These are phyloP conservation scores for Drosophila nikananu DNA, from an alignment of 1,140 invertebrate genomes.

Conservation along the genomic window DNA sequence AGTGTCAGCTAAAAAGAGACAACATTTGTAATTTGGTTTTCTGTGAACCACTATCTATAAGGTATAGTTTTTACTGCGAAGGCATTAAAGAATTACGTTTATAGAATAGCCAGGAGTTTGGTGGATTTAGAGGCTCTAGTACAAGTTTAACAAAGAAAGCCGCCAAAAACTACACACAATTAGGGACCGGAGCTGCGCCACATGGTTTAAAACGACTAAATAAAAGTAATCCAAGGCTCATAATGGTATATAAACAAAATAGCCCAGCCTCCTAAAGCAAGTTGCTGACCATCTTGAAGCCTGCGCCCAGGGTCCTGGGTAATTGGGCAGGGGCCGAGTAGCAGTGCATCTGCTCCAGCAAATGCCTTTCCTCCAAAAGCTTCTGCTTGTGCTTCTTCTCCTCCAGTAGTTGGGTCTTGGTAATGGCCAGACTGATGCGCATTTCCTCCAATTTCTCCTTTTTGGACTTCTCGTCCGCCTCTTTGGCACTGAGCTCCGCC, in stretches of 20 bases:
- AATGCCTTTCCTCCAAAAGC: slow-evolving; percentile 71
- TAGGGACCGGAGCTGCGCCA: no score
- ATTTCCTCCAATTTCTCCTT: slow-evolving; percentile 67
- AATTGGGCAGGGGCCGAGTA: slow-evolving; percentile 74
- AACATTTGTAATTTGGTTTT: neutral
- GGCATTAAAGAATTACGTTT: slow-evolving; percentile 7
- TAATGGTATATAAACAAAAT: no score
- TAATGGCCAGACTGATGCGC: slow-evolving; percentile 55
- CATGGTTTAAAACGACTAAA: no score
- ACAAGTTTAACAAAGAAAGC: no score
- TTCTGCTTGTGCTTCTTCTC: slow-evolving; percentile 84
- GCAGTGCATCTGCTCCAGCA: slow-evolving; percentile 80
- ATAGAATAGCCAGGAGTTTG: neutral
- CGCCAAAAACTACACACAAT: no score
- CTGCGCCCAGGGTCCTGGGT: slow-evolving; percentile 70
- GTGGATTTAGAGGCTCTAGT: neutral
- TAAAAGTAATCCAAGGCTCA: no score
- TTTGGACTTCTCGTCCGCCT: slow-evolving; percentile 70
- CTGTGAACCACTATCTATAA: neutral
- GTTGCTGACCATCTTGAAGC: slow-evolving; percentile 73
- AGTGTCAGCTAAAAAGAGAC: neutral
- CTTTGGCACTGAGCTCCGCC: slow-evolving; percentile 72
- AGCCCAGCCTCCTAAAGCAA: slow-evolving; percentile 36
- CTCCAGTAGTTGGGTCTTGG: slow-evolving; percentile 75
- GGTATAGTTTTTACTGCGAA: slow-evolving; percentile 10